phyloP scores from a whole-genome alignment of 2,888 invertebrate species.

The Maniola hyperantus region DNA sequence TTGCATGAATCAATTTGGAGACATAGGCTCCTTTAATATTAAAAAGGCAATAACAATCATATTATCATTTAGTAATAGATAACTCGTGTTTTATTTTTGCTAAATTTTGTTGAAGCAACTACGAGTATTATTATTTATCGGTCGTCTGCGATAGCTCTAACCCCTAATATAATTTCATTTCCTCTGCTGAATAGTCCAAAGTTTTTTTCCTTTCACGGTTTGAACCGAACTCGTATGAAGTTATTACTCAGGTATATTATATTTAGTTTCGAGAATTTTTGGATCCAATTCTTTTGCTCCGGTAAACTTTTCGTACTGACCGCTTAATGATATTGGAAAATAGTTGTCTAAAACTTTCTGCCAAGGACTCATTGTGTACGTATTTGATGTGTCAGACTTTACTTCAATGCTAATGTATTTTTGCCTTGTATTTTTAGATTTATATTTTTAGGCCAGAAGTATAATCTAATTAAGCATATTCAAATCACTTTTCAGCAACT shows the following conservation, averaged over 20 bases:
- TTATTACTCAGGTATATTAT: conserved; percentile 32
- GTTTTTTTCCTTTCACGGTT: conserved; percentile 31
- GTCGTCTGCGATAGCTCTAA: background rate
- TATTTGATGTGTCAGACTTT: too few species aligned
- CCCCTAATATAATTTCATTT: conserved; percentile 33
- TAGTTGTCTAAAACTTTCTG: conserved; percentile 4
- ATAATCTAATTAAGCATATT: too few species aligned
- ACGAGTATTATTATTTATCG: background rate
- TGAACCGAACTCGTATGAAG: conserved; percentile 29
- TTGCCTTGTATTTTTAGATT: too few species aligned
- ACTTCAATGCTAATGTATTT: too few species aligned
- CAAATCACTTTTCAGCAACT: too few species aligned
- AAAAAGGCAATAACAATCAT: too few species aligned
- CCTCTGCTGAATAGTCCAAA: conserved; percentile 33
- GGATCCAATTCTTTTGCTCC: conserved; percentile 19
- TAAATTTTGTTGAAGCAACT: background rate
- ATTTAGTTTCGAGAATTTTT: conserved; percentile 24
- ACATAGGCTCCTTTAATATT: too few species aligned
- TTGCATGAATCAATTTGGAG: too few species aligned
- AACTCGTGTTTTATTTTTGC: background rate
- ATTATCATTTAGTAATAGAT: too few species aligned
- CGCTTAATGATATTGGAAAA: conserved; percentile 15
- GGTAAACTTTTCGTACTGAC: conserved; percentile 19
- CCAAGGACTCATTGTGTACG: background rate
- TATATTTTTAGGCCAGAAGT: too few species aligned